Evolutionary conservation across 2,113 vertebrate species (phyloP).

Genomic region (Penelope pileata): DNA sequence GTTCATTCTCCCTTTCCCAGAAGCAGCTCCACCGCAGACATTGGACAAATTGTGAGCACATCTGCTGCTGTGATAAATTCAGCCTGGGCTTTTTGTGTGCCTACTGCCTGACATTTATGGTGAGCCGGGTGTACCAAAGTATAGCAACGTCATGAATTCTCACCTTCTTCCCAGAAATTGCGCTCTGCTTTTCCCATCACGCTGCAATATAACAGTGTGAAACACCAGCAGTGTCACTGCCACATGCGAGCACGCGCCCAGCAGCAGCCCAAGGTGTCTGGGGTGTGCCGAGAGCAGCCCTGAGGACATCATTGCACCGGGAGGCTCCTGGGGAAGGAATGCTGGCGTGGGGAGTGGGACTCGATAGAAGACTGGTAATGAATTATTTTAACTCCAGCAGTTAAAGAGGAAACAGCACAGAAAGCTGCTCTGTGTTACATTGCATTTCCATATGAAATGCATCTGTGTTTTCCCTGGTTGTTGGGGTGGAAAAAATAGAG

Average conservation of each 20-base stretch:
- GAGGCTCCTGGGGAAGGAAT: background rate
- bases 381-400: background rate
- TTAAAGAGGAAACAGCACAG: background rate
- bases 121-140: background rate
- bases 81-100: background rate
- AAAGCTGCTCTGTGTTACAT: background rate
- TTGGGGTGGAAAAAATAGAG: background rate
- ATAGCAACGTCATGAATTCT: background rate
- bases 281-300: background rate
- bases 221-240: background rate
- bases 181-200: background rate
- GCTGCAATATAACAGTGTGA: background rate
- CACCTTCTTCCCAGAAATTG: background rate
- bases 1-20: background rate
- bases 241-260: accelerated
- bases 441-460: background rate
- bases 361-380: background rate
- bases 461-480: background rate
- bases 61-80: background rate
- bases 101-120: background rate
- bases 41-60: background rate
- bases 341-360: background rate
- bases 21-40: background rate
- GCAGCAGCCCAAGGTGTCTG: background rate
- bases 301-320: background rate